A percentile compares a stretch with the other conserved stretches of the same genome.
Conservation (phyloP, 2,113 vertebrate species). For the Grus americana region DNA sequence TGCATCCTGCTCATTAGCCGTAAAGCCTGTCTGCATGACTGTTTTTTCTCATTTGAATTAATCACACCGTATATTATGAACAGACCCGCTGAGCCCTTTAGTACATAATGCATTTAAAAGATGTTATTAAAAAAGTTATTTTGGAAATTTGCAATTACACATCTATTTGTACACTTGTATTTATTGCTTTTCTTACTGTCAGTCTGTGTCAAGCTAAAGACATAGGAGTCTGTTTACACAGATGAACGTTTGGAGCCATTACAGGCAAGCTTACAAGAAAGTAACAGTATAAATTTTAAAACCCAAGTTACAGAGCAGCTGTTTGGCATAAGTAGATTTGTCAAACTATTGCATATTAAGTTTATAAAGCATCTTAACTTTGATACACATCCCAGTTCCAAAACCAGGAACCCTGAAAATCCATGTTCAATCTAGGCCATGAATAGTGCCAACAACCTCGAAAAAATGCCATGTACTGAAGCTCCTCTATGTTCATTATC, state of each 20-base stretch:
- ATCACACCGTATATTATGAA: conserved; percentile 35
- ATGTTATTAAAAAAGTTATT: conserved; percentile 32
- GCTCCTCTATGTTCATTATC: neutral
- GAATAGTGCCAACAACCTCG: neutral
- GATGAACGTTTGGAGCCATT: neutral
- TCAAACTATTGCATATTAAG: neutral
- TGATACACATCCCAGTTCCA: neutral
- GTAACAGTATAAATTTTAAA: neutral
- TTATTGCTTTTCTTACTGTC: neutral
- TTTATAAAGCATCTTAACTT: neutral
- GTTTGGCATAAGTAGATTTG: neutral
- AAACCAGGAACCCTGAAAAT: neutral
- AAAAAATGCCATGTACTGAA: rapidly evolving
- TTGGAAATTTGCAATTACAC: conserved; percentile 18
- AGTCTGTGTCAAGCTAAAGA: neutral
- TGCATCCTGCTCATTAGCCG: conserved; percentile 46
- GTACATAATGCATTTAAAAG: conserved; percentile 30
- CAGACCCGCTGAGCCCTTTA: neutral
- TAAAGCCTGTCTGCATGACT: conserved; percentile 36
- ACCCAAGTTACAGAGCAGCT: neutral
- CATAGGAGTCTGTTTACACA: neutral
- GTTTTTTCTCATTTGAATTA: conserved; percentile 46
- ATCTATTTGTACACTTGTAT: neutral
- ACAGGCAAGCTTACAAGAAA: neutral
- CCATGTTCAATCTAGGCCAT: neutral